These are phyloP conservation scores for Diadromus collaris DNA, from an alignment of 2,888 invertebrate species.

Conservation along the genomic window DNA sequence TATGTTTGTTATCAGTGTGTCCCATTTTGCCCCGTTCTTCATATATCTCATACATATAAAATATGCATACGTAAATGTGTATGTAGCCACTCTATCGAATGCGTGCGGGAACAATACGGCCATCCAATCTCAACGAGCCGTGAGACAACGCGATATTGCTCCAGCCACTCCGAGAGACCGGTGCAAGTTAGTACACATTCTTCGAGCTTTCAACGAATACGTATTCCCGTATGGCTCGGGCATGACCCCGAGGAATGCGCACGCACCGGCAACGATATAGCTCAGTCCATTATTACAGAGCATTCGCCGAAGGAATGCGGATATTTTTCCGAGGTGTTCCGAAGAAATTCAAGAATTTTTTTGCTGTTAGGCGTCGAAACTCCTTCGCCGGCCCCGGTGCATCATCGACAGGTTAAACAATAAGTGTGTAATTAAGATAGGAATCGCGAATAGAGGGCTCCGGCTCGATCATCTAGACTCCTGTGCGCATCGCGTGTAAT, in stretches of 20 bases:
- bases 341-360: constrained; percentile 49
- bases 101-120: too few relatives aligned
- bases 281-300: not conserved
- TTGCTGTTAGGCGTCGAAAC: not conserved
- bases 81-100: too few relatives aligned
- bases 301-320: constrained; percentile 46
- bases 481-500: not conserved
- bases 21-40: too few relatives aligned
- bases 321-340: constrained; percentile 33
- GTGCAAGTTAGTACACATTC: not conserved
- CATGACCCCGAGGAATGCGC: constrained; percentile 38
- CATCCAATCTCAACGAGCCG: not conserved
- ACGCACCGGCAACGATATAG: constrained; percentile 12
- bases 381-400: not conserved
- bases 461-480: not conserved
- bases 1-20: too few relatives aligned
- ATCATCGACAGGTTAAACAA: constrained; percentile 60
- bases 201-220: constrained; percentile 15
- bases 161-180: not conserved
- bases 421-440: constrained; percentile 59
- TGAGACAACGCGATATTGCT: not conserved
- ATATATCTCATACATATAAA: too few relatives aligned
- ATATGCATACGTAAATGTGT: too few relatives aligned
- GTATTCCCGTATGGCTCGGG: constrained; percentile 15
- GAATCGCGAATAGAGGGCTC: constrained; percentile 37